Conservation (phyloP, 2,888 invertebrate genomes). For the Cryptocephalus primarius region DNA sequence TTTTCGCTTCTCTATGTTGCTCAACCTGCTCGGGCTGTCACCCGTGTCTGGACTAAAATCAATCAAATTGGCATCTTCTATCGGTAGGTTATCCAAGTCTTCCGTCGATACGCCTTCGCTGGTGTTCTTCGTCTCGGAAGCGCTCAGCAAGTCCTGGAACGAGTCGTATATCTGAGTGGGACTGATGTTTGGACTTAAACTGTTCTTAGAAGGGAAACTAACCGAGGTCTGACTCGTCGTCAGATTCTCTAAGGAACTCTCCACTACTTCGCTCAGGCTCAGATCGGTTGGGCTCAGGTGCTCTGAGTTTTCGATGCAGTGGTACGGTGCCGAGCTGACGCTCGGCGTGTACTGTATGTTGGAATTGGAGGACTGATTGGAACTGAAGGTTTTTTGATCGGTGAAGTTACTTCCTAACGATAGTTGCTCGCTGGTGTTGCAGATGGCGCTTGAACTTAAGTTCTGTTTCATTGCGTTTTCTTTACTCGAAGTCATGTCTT, state of each 20-base stretch:
- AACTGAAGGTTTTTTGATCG: slow-evolving; percentile 20
- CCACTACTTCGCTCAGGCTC: slow-evolving; percentile 29
- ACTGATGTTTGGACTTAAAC: slow-evolving; percentile 31
- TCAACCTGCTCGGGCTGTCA: slow-evolving; percentile 10
- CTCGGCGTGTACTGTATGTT: slow-evolving; percentile 27
- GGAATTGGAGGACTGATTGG: slow-evolving; percentile 24
- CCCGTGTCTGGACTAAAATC: slow-evolving; percentile 23
- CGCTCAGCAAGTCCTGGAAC: slow-evolving; percentile 15
- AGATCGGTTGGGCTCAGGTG: slow-evolving; percentile 24
- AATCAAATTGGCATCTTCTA: slow-evolving; percentile 22
- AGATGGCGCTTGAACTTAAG: slow-evolving; percentile 25
- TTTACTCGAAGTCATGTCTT: slow-evolving; percentile 20
- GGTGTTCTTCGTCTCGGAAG: slow-evolving; percentile 16
- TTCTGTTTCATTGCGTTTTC: slow-evolving; percentile 22
- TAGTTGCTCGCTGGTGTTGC: slow-evolving; percentile 25
- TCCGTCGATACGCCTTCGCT: slow-evolving; percentile 17
- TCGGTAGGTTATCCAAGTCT: slow-evolving; percentile 6
- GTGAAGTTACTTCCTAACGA: slow-evolving; percentile 18
- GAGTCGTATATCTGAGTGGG: slow-evolving; percentile 21
- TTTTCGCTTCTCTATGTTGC: slow-evolving; percentile 29
- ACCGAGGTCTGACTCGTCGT: slow-evolving; percentile 39
- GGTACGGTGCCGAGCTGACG: slow-evolving; percentile 23
- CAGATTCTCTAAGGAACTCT: slow-evolving; percentile 28
- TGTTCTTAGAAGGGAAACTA: slow-evolving; percentile 31
- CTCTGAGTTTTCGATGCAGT: slow-evolving; percentile 26